Conservation (phyloP, 2,888 invertebrate genomes). For the Xanthia togata region DNA sequence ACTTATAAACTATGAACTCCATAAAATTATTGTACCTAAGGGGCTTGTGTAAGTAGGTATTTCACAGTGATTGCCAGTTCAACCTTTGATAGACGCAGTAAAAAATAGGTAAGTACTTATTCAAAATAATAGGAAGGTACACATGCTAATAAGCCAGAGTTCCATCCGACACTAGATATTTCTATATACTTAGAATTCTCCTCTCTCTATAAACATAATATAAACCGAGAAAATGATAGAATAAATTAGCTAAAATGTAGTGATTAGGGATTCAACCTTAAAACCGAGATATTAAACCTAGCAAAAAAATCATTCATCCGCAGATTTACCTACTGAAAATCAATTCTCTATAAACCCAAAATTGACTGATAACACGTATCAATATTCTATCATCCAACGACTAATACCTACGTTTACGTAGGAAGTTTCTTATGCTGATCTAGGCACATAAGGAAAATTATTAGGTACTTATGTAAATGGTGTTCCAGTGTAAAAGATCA, state of each 20-base stretch:
- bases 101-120: no score
- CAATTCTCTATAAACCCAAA: slow-evolving; percentile 12
- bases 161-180: no score
- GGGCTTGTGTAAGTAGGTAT: neutral
- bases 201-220: neutral
- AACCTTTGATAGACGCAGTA: no score
- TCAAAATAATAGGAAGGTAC: neutral
- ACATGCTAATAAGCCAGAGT: neutral
- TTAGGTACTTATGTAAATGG: slow-evolving; percentile 22
- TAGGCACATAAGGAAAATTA: slow-evolving; percentile 18
- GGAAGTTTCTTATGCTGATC: slow-evolving; percentile 12
- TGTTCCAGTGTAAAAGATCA: slow-evolving; percentile 52
- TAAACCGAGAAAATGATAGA: neutral
- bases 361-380: slow-evolving; percentile 31
- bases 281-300: no score
- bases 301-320: neutral
- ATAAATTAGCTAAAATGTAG: neutral
- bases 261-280: neutral
- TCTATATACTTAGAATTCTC: neutral
- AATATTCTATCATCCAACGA: slow-evolving; percentile 25
- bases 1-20: neutral
- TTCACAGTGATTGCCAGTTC: neutral
- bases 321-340: neutral
- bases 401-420: slow-evolving; percentile 18
- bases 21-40: no score